Evolutionary conservation across 2,113 vertebrate species (phyloP).

Genomic region (Aleadryas rufinucha): DNA sequence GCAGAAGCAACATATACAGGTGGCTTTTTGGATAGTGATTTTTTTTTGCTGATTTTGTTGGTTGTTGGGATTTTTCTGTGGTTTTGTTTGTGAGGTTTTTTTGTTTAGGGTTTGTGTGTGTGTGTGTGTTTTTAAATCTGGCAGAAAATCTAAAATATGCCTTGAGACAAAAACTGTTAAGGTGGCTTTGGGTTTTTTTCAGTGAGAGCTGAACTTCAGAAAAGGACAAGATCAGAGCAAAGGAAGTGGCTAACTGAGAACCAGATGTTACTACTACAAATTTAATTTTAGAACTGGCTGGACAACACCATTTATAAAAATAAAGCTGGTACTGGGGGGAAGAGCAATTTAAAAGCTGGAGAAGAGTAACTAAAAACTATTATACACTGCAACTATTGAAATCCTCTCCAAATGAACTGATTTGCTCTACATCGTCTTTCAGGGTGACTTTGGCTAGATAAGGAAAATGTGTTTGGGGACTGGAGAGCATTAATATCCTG

Average conservation of each 20-base stretch:
- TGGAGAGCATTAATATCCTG: background rate
- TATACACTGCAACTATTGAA: background rate
- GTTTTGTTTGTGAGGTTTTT: background rate
- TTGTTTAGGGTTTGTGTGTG: background rate
- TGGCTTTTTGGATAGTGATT: background rate
- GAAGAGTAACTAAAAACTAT: background rate
- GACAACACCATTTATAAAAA: background rate
- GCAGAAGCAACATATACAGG: fast-evolving
- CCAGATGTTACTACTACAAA: background rate
- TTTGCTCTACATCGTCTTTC: background rate
- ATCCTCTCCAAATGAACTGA: background rate
- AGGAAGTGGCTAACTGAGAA: background rate
- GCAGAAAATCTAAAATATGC: background rate
- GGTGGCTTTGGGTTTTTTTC: fast-evolving
- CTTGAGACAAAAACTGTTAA: background rate
- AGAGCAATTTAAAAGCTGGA: background rate
- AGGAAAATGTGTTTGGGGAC: background rate
- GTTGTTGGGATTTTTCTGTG: fast-evolving
- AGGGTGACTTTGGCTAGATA: constrained; percentile 55
- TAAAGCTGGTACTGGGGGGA: background rate
- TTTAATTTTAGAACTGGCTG: background rate
- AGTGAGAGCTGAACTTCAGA: background rate
- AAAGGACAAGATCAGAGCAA: background rate
- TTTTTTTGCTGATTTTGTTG: background rate
- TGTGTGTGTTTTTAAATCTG: background rate